Conservation (phyloP, 2,113 vertebrate genomes). For the Podilymbus podiceps region DNA sequence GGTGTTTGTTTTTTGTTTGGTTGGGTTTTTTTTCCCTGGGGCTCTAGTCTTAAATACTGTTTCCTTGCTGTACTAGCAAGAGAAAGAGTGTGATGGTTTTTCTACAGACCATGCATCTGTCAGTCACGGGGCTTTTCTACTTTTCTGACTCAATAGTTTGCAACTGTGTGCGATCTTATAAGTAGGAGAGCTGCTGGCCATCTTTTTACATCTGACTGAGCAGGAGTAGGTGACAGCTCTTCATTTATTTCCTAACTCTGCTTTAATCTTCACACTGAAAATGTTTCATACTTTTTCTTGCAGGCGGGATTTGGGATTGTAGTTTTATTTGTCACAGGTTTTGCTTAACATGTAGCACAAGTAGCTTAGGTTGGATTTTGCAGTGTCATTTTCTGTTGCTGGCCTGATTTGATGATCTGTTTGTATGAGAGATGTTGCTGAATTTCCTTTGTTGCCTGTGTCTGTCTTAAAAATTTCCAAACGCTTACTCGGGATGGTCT, state of each 20-base stretch:
- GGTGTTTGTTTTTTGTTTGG: too few species aligned
- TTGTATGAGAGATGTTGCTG: not conserved
- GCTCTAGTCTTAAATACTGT: not conserved
- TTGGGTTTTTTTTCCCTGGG: not conserved
- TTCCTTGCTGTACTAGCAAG: not conserved
- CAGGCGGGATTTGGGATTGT: not conserved
- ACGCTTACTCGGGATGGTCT: not conserved
- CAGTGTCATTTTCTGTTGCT: not conserved
- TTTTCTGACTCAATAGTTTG: conserved; percentile 69
- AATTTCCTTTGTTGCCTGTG: not conserved
- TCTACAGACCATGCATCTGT: not conserved
- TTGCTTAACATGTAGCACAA: not conserved
- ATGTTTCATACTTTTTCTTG: not conserved
- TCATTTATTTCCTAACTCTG: not conserved
- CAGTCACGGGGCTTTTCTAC: not conserved
- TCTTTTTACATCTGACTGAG: not conserved
- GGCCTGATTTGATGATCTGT: not conserved
- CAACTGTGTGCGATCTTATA: conserved; percentile 36
- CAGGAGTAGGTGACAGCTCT: not conserved
- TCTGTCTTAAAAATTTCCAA: not conserved
- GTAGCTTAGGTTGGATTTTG: not conserved
- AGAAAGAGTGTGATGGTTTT: not conserved
- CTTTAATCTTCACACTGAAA: not conserved
- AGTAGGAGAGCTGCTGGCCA: not conserved
- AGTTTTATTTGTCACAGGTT: not conserved